Conservation (phyloP, 1,140 invertebrate genomes). For the Euwallacea fornicatus region DNA sequence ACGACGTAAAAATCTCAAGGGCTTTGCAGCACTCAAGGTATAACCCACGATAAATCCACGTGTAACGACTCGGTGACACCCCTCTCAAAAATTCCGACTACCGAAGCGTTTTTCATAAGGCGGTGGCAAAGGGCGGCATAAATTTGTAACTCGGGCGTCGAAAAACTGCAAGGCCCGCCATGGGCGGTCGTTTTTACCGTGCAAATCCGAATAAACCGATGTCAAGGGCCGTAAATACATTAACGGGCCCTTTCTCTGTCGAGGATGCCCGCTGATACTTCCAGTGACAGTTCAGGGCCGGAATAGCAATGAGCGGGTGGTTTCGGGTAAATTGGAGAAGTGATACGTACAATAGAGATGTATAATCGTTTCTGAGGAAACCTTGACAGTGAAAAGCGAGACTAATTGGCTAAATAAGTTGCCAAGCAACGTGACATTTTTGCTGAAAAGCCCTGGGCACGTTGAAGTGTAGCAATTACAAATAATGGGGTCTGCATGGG, state of each 20-base stretch:
- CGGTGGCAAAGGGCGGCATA: slow-evolving; percentile 10
- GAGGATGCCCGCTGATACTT: not conserved
- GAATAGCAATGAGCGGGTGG: not conserved
- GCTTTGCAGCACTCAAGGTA: not conserved
- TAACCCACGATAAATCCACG: not conserved
- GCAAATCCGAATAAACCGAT: slow-evolving; percentile 25
- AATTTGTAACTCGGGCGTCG: slow-evolving; percentile 21
- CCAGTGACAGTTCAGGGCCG: not conserved
- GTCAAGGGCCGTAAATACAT: slow-evolving; percentile 28
- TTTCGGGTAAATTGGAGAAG: too few relatives aligned
- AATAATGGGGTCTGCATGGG: too few relatives aligned
- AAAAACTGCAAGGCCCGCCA: slow-evolving; percentile 16
- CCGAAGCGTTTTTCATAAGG: not conserved
- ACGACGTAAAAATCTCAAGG: too few relatives aligned
- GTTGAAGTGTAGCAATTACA: too few relatives aligned
- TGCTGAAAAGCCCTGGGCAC: too few relatives aligned
- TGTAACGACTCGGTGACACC: not conserved
- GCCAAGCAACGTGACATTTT: too few relatives aligned
- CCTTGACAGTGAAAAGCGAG: too few relatives aligned
- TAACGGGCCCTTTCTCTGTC: not conserved
- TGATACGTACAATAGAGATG: too few relatives aligned
- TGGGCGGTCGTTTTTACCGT: slow-evolving; percentile 25
- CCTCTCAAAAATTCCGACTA: not conserved
- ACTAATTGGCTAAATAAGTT: too few relatives aligned
- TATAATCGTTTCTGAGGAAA: too few relatives aligned